phyloP scores from a whole-genome alignment of 1,140 invertebrate species.

The Tetragnatha versicolor region DNA sequence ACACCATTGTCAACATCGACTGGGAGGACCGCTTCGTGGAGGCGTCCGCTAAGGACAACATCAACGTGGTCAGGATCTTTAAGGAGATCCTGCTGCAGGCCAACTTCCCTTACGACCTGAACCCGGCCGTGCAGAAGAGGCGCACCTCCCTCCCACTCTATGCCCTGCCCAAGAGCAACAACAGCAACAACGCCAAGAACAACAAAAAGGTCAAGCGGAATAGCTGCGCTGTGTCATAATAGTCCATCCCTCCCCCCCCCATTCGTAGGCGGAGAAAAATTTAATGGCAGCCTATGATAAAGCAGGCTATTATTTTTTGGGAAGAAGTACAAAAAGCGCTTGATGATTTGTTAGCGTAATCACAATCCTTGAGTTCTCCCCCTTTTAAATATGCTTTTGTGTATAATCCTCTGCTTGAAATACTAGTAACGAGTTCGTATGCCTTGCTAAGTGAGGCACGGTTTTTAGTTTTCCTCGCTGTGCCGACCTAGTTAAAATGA shows the following conservation, averaged over 20 bases:
- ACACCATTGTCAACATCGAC: conserved; percentile 82
- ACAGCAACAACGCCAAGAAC: conserved; percentile 21
- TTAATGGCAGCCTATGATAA: conserved; percentile 20
- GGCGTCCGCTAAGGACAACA: conserved; percentile 84
- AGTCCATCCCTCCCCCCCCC: no score
- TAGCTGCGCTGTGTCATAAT: conserved; percentile 56
- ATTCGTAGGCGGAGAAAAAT: not conserved
- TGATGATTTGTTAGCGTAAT: no score
- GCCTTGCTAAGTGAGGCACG: no score
- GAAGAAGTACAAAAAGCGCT: not conserved
- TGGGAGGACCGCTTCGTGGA: conserved; percentile 92
- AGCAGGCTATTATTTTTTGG: conserved; percentile 10
- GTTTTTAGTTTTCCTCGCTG: no score
- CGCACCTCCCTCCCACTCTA: conserved; percentile 50
- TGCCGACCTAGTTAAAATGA: no score
- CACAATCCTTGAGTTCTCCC: no score
- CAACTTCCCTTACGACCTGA: conserved; percentile 87
- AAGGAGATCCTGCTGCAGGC: conserved; percentile 86
- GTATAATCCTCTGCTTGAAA: no score
- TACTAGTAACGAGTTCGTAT: no score
- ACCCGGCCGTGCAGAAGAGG: conserved; percentile 42
- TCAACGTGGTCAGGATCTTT: conserved; percentile 69
- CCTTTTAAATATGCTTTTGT: no score
- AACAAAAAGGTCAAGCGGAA: conserved; percentile 52
- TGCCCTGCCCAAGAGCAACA: conserved; percentile 32